Conservation (phyloP, 2,797 vertebrate species). For the Takifugu ocellatus region DNA sequence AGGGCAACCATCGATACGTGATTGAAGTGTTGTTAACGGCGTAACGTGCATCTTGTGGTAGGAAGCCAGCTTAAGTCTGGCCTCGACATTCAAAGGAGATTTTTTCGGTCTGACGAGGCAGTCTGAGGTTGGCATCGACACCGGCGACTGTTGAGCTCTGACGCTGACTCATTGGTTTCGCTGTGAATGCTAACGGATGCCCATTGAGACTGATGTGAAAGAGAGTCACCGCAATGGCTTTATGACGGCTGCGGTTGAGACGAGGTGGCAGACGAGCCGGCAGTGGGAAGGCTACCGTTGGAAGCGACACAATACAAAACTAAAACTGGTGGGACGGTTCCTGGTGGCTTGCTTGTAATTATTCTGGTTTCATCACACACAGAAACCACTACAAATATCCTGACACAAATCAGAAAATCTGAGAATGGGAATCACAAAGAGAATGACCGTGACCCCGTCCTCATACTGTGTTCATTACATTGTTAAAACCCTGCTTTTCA, state of each 20-base stretch:
- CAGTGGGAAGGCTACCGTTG: no score
- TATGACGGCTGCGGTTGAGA: conserved; percentile 19
- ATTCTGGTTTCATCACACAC: not conserved
- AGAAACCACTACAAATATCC: conserved; percentile 2
- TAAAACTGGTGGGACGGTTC: no score
- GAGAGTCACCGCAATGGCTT: conserved; percentile 10
- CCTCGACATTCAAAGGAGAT: not conserved
- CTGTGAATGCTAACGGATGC: conserved; percentile 9
- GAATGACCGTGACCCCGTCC: no score
- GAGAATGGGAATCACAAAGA: no score
- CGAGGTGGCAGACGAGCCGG: conserved; percentile 12
- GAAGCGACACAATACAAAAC: no score
- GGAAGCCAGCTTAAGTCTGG: conserved; percentile 30
- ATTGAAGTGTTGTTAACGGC: conserved; percentile 30
- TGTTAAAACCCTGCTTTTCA: no score
- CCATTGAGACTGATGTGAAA: conserved; percentile 17
- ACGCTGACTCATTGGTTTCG: conserved; percentile 55
- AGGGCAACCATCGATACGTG: no score
- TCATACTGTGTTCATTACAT: no score
- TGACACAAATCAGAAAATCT: not conserved
- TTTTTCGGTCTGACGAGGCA: conserved; percentile 48
- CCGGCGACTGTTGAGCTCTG: conserved; percentile 22
- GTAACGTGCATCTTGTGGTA: conserved; percentile 58
- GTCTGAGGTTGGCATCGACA: conserved; percentile 1
- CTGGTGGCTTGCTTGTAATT: no score